Evolutionary conservation across 2,888 invertebrate genomes (phyloP), one percentile per base, ranked within the genome.

Genomic region (Drosophila subquinaria): DNA sequence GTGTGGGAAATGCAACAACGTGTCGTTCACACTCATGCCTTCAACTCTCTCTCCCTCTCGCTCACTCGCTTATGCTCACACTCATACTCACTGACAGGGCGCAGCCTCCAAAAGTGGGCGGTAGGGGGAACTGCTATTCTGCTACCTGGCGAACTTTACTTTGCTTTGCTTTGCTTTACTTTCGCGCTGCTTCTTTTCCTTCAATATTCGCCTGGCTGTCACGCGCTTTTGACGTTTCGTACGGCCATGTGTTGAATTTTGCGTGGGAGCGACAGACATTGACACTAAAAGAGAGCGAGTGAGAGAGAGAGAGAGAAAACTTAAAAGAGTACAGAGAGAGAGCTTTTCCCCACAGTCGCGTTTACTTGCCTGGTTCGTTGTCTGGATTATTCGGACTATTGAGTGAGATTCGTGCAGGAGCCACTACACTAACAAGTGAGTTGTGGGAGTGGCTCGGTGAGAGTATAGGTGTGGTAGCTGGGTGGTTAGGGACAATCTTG

Each of bases 1-100:
- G 70, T 76, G 66, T 73, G 78, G 70, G 79, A 79, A 84, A 89
- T 86, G 86, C 86, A 86, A 86, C 86, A 86, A 86, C 89, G 89
- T 86, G 86, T 80, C 86, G 76, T 72, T 82, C 62, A 63, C 75
- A 77, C 88, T 76, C 82, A 79, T 76, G 68, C 75, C 65, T 43
- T 42, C 42, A 45, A 36, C 64, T 42, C 48, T 45, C 33, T 36
- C 43, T 8, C 57, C 30, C 51, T 17, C 35, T 6, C 56, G 47
- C 30, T 47, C 62, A 47, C 35, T 13, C 38, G n/a, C 11, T 50
- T n/a, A 11, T 20, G 23, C 20, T 53, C 38, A 33, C 51, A 30
- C 40, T 63, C 23, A 15, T 3, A 2, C 30, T 33, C 45, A 20
- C 55, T 15, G 40, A 57, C 40, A 15, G 48, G 47, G 51, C 72